phyloP scores from a whole-genome alignment of 2,888 invertebrate genomes.

The Penaeus monodon region DNA sequence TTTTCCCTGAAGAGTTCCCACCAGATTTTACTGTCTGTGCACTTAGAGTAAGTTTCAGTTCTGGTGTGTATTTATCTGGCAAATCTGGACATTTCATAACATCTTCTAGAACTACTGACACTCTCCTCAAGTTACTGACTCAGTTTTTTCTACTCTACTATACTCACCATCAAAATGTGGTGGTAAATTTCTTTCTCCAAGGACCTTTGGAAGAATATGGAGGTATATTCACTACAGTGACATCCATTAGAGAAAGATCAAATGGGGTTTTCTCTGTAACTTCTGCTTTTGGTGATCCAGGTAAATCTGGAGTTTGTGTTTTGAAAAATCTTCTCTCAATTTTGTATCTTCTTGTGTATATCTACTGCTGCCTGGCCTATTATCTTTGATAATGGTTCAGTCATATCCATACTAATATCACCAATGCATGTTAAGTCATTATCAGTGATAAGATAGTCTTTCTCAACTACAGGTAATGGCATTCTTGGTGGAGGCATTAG shows the following conservation, averaged over 20 bases:
- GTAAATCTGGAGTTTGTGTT: neutral
- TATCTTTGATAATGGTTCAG: constrained; percentile 29
- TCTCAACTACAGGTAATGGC: neutral
- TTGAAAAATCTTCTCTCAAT: constrained; percentile 36
- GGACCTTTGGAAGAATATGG: constrained; percentile 29
- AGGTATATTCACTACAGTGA: constrained; percentile 20
- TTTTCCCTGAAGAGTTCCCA: no score
- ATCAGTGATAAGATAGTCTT: neutral
- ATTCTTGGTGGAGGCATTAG: constrained; percentile 9
- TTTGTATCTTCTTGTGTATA: neutral
- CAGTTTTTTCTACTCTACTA: neutral
- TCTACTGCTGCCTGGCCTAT: constrained; percentile 1
- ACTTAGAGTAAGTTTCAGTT: neutral
- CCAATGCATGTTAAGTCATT: constrained; percentile 23
- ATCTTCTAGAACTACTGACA: constrained; percentile 42
- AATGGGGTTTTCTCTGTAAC: constrained; percentile 29
- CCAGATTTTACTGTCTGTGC: no score
- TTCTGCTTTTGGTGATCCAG: neutral
- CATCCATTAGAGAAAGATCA: constrained; percentile 29
- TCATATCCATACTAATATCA: constrained; percentile 37
- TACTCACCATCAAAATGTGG: neutral
- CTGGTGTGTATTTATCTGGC: neutral
- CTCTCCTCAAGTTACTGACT: neutral
- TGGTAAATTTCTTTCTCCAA: constrained; percentile 38
- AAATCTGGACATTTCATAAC: constrained; percentile 17